Conservation (phyloP, 2,888 invertebrate genomes). For the Drosophila formosana region DNA sequence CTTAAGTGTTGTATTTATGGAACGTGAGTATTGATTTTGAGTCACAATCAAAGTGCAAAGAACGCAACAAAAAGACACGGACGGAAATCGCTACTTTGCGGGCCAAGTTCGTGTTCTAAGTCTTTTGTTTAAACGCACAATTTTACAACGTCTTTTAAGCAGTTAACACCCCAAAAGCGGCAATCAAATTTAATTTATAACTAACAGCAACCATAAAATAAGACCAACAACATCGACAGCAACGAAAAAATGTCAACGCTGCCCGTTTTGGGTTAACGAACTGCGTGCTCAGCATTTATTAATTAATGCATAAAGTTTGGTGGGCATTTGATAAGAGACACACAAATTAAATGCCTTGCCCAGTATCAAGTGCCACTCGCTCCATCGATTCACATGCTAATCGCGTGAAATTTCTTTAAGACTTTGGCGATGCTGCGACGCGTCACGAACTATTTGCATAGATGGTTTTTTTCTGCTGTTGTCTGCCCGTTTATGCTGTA, state of each 20-base stretch:
- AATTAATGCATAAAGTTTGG: conserved; percentile 71
- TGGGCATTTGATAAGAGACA: conserved; percentile 67
- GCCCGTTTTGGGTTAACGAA: conserved; percentile 67
- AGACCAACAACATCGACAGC: conserved; percentile 15
- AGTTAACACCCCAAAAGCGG: conserved; percentile 60
- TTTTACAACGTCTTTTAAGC: conserved; percentile 38
- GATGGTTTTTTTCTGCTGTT: conserved; percentile 15
- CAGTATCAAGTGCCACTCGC: conserved; percentile 51
- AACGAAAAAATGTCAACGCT: conserved; percentile 13
- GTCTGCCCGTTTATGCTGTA: conserved; percentile 40
- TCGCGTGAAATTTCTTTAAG: conserved; percentile 67
- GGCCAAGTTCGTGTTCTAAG: conserved; percentile 74
- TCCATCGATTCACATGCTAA: conserved; percentile 71
- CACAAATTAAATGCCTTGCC: conserved; percentile 63
- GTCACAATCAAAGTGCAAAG: conserved; percentile 20
- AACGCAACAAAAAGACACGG: not conserved
- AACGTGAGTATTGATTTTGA: conserved; percentile 32
- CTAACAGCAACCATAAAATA: conserved; percentile 40
- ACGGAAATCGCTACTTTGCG: conserved; percentile 25
- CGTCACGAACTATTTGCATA: conserved; percentile 55
- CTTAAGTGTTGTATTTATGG: conserved; percentile 31
- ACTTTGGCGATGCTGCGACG: conserved; percentile 8
- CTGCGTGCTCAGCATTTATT: conserved; percentile 51
- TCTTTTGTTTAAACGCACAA: conserved; percentile 67
- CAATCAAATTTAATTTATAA: conserved; percentile 64